Percentiles rank a stretch among this genome's conserved stretches.
phyloP scores from a whole-genome alignment of 2,797 vertebrate genomes.

The Gallinago stenura region DNA sequence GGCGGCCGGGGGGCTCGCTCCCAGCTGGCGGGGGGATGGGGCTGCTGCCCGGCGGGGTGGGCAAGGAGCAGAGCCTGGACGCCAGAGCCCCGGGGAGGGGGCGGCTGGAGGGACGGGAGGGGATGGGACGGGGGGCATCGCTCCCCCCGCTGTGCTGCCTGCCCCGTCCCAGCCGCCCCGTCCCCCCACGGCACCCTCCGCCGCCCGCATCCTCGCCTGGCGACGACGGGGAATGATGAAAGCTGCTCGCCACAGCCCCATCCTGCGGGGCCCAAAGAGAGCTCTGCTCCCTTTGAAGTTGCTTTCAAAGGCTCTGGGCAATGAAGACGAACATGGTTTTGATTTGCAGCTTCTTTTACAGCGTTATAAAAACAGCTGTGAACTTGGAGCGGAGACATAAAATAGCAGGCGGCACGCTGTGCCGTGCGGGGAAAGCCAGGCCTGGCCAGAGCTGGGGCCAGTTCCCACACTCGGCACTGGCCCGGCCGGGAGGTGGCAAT shows the following conservation, averaged over 20 bases:
- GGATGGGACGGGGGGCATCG: fast-evolving
- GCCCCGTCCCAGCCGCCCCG: not conserved
- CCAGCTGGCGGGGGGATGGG: not conserved
- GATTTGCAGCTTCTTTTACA: constrained; percentile 75
- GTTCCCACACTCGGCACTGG: fast-evolving
- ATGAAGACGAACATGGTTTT: constrained; percentile 64
- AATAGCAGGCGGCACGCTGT: constrained; percentile 24
- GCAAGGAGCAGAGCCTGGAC: not conserved
- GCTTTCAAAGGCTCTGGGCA: constrained; percentile 55
- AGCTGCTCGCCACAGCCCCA: constrained; percentile 26
- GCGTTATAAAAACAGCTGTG: constrained; percentile 68
- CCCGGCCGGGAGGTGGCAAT: too few species aligned
- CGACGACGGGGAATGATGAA: constrained; percentile 29
- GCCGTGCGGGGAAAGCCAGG: fast-evolving
- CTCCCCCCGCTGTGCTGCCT: not conserved
- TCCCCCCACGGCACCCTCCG: not conserved
- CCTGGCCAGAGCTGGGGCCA: fast-evolving
- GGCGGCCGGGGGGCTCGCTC: not conserved
- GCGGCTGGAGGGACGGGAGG: not conserved
- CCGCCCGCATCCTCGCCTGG: not conserved
- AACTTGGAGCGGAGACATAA: constrained; percentile 60
- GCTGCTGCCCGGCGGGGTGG: fast-evolving
- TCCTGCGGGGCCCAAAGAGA: constrained; percentile 48
- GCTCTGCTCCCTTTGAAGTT: constrained; percentile 64
- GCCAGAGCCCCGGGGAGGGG: not conserved